A percentile compares a stretch with the other conserved stretches of the same genome.
Evolutionary conservation across 1,140 invertebrate genomes (phyloP).

Genomic region (Hyposmocoma kahamanoa): DNA sequence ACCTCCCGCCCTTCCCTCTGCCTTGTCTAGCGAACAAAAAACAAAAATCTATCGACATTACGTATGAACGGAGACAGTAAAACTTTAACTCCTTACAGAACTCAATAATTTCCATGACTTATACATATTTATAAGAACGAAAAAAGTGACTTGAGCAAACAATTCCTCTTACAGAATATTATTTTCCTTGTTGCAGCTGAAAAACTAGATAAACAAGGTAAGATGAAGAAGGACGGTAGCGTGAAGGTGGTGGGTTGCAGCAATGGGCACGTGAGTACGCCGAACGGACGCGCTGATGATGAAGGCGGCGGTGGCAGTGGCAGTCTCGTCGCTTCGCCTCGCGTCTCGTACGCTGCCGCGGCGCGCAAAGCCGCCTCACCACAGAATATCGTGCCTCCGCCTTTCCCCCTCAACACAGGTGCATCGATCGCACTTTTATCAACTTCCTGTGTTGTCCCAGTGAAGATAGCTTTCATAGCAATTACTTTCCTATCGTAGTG

Average conservation of each 20-base stretch:
- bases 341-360: slow-evolving; percentile 61
- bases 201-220: slow-evolving; percentile 50
- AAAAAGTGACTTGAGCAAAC: too few relatives aligned
- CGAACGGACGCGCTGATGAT: slow-evolving; percentile 59
- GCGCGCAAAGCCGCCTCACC: slow-evolving; percentile 57
- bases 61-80: neutral
- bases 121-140: too few relatives aligned
- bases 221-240: slow-evolving; percentile 54
- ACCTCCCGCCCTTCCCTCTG: slow-evolving; percentile 20
- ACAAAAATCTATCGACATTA: slow-evolving; percentile 20
- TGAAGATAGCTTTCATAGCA: too few relatives aligned
- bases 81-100: too few relatives aligned
- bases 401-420: slow-evolving; percentile 51
- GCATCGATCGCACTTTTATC: too few relatives aligned
- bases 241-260: slow-evolving; percentile 44
- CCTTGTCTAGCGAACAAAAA: slow-evolving; percentile 8
- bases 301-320: slow-evolving; percentile 49
- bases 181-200: slow-evolving; percentile 39
- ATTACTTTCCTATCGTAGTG: too few relatives aligned
- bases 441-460: too few relatives aligned
- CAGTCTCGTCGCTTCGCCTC: slow-evolving; percentile 40
- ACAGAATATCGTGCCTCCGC: slow-evolving; percentile 34
- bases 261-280: slow-evolving; percentile 54
- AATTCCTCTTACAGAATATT: too few relatives aligned
- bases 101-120: too few relatives aligned